Conservation (phyloP, 2,888 invertebrate genomes). For the Cephus pygmeus region DNA sequence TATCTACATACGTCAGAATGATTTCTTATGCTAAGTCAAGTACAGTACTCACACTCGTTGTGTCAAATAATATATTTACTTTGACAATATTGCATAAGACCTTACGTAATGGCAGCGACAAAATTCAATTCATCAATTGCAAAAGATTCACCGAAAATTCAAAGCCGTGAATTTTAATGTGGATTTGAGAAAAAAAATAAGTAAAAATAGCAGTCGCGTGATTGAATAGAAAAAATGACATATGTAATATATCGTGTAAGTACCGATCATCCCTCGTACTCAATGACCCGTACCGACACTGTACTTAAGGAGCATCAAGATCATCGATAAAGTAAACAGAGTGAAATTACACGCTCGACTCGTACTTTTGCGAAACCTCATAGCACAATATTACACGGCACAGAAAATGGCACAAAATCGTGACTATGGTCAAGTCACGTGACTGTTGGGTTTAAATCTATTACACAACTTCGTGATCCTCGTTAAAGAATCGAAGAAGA, state of each 20-base stretch:
- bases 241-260: neutral
- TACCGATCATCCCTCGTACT: neutral
- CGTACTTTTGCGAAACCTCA: slow-evolving; percentile 1
- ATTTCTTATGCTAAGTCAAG: neutral
- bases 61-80: too few relatives aligned
- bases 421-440: slow-evolving; percentile 25
- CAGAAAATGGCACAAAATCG: neutral
- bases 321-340: slow-evolving; percentile 38
- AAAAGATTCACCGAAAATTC: neutral
- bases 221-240: neutral
- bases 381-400: neutral
- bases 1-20: neutral
- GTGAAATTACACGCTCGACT: slow-evolving; percentile 19
- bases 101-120: neutral
- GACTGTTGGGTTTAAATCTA: slow-evolving; percentile 17
- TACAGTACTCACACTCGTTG: too few relatives aligned
- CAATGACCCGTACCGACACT: slow-evolving; percentile 11
- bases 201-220: neutral
- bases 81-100: too few relatives aligned
- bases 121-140: neutral
- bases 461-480: neutral
- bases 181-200: neutral
- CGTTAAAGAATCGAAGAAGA: neutral
- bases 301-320: slow-evolving; percentile 32
- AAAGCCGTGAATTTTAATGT: neutral